These are phyloP conservation scores for Cossypha dichroa DNA, from an alignment of 2,797 vertebrate genomes.

Conservation along the genomic window DNA sequence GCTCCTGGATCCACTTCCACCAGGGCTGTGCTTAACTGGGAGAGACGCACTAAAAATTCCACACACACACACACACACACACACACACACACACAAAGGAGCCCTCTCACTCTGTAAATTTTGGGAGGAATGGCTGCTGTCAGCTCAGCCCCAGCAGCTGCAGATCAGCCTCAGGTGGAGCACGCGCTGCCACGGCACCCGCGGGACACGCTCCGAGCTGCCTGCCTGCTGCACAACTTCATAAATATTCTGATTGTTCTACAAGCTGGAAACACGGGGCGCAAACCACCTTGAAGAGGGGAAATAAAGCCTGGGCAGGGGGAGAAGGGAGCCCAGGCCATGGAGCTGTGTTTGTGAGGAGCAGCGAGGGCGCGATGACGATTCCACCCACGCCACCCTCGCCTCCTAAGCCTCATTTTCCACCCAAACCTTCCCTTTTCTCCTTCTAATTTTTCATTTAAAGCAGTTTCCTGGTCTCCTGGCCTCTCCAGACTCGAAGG, in stretches of 20 bases:
- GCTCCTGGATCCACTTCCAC: neutral
- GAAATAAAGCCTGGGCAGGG: neutral
- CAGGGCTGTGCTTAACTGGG: neutral
- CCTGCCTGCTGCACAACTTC: neutral
- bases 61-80: neutral
- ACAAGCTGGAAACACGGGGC: neutral
- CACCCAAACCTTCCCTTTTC: conserved; percentile 4
- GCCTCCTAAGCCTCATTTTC: conserved; percentile 21
- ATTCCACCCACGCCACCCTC: rapidly evolving
- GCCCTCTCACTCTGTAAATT: neutral
- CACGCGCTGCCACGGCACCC: neutral
- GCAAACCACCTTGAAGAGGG: neutral
- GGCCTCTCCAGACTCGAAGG: neutral
- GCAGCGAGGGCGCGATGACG: rapidly evolving
- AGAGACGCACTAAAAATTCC: neutral
- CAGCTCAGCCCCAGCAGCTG: neutral
- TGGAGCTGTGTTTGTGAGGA: neutral
- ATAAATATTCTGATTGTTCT: neutral
- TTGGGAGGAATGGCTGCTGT: neutral
- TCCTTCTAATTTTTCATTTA: conserved; percentile 60
- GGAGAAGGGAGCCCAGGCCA: neutral
- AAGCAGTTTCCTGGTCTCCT: conserved; percentile 6
- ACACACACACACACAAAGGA: neutral
- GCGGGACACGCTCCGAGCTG: neutral
- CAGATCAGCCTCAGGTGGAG: neutral